These are phyloP conservation scores for Rhynchotus rufescens DNA, from an alignment of 2,797 vertebrate species.

Conservation along the genomic window DNA sequence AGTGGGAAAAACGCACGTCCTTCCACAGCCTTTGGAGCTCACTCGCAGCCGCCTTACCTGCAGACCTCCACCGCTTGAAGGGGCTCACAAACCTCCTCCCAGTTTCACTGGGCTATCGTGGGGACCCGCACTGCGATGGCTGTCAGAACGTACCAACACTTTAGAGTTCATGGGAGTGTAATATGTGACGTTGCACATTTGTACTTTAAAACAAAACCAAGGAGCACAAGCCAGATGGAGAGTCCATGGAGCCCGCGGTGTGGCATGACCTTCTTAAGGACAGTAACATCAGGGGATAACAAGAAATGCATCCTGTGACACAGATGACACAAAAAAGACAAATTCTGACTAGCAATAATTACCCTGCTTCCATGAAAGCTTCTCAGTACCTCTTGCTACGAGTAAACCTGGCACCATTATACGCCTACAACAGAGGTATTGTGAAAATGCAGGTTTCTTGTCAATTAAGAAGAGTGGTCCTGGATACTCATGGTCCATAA, in stretches of 20 bases:
- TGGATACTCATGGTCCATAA: background rate
- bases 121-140: background rate
- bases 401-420: background rate
- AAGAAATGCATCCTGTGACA: conserved; percentile 1
- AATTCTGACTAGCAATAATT: background rate
- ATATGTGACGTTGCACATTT: background rate
- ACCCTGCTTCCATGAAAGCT: background rate
- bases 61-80: background rate
- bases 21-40: background rate
- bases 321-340: background rate
- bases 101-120: background rate
- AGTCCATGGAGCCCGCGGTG: background rate
- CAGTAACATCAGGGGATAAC: background rate
- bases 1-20: background rate
- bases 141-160: background rate
- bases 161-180: background rate
- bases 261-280: accelerated
- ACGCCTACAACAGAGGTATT: background rate
- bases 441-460: background rate
- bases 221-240: background rate
- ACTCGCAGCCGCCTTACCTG: background rate
- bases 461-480: background rate
- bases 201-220: background rate
- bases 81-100: background rate
- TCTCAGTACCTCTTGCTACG: background rate